Evolutionary conservation across 2,113 vertebrate species (phyloP).

Genomic region (Spheniscus mendiculus): DNA sequence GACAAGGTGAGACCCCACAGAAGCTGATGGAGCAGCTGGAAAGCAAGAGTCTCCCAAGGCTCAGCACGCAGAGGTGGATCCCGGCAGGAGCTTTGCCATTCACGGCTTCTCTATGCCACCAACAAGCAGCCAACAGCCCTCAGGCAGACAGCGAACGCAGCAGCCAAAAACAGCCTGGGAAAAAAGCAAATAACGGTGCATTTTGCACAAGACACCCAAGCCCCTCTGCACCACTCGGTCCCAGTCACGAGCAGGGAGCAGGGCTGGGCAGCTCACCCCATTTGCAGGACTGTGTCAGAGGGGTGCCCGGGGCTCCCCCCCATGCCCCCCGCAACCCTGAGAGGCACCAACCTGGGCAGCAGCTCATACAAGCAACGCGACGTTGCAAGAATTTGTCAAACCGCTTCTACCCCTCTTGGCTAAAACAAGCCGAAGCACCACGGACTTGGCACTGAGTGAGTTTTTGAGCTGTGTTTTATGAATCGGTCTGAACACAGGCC

Average conservation of each 20-base stretch:
- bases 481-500: background rate
- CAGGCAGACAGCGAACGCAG: background rate
- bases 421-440: background rate
- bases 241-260: background rate
- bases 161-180: background rate
- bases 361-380: rapidly evolving
- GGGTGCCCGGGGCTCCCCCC: background rate
- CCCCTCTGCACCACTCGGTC: background rate
- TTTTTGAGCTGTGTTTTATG: background rate
- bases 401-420: background rate
- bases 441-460: background rate
- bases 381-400: background rate
- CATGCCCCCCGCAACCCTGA: rapidly evolving
- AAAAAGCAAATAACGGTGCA: rapidly evolving
- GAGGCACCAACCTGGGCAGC: background rate
- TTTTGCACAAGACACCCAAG: background rate
- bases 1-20: background rate
- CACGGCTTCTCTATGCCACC: background rate
- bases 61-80: background rate
- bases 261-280: background rate
- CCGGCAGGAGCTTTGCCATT: background rate
- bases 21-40: background rate
- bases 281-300: background rate
- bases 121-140: background rate
- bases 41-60: background rate